These are phyloP conservation scores for Enoplosus armatus DNA, from an alignment of 2,797 vertebrate genomes.

Conservation along the genomic window DNA sequence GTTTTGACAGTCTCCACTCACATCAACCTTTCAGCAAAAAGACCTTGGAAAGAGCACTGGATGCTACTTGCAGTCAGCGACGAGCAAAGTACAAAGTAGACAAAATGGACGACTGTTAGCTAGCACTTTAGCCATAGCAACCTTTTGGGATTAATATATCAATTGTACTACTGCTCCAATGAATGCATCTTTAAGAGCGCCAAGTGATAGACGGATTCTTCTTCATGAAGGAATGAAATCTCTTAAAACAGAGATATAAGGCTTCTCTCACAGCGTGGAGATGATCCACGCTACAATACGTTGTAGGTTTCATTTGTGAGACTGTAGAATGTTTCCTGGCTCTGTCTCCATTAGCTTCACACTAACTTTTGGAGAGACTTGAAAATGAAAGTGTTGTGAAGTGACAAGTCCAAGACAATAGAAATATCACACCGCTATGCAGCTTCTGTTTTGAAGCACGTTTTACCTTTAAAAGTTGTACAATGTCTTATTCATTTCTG, in stretches of 20 bases:
- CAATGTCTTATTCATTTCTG: background rate
- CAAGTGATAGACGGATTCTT: too few relatives aligned
- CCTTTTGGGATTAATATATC: background rate
- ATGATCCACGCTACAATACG: background rate
- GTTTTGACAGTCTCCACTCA: background rate
- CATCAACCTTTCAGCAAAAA: background rate
- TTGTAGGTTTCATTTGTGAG: background rate
- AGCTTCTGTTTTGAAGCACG: background rate
- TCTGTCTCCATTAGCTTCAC: background rate
- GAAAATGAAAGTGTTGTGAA: too few relatives aligned
- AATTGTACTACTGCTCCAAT: background rate
- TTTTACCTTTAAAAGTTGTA: conserved; percentile 16
- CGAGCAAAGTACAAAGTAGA: too few relatives aligned
- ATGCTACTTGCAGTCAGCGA: too few relatives aligned
- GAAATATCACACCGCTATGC: background rate
- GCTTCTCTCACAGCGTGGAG: background rate
- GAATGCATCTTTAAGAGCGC: background rate
- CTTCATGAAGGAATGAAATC: too few relatives aligned
- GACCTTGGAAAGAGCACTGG: too few relatives aligned
- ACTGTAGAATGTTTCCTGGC: background rate
- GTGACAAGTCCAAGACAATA: background rate
- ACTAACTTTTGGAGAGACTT: background rate
- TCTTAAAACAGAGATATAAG: background rate
- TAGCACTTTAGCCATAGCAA: too few relatives aligned
- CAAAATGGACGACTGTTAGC: too few relatives aligned